A percentile compares a stretch with the other conserved stretches of the same genome.
These are phyloP conservation scores for Melipona beecheii DNA, from an alignment of 2,888 invertebrate genomes.

Conservation along the genomic window DNA sequence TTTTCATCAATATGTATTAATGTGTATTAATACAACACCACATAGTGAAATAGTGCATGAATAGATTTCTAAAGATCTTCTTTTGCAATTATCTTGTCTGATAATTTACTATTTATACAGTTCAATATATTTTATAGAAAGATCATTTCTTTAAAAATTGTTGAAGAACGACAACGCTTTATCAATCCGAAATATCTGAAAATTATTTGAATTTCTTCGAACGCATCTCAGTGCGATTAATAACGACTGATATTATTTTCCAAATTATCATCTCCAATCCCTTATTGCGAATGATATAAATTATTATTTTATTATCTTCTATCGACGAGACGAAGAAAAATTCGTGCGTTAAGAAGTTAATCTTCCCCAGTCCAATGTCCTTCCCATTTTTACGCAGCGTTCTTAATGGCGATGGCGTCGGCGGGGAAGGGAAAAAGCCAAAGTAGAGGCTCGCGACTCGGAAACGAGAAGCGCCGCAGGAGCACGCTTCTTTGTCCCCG, in stretches of 20 bases:
- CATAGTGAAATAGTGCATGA: neutral
- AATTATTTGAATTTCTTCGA: too few relatives aligned
- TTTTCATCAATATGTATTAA: neutral
- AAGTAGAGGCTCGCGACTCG: constrained; percentile 64
- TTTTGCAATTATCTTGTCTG: neutral
- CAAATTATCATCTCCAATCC: neutral
- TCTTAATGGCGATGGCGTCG: constrained; percentile 32
- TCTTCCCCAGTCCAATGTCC: constrained; percentile 33
- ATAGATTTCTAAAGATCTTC: neutral
- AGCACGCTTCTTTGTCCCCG: constrained; percentile 59
- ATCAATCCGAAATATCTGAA: neutral
- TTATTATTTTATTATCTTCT: too few relatives aligned
- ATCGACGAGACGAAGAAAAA: neutral
- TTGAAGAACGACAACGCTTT: too few relatives aligned
- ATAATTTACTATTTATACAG: neutral
- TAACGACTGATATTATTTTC: neutral
- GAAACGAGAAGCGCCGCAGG: constrained; percentile 68
- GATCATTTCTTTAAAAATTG: neutral
- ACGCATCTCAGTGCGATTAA: too few relatives aligned
- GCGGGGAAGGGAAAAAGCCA: constrained; percentile 44
- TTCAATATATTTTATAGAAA: neutral
- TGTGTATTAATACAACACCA: neutral
- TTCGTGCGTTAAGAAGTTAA: constrained; percentile 25
- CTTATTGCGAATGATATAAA: neutral
- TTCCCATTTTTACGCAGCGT: constrained; percentile 54